phyloP scores from a whole-genome alignment of 2,113 vertebrate genomes.

The Sinocyclocheilus grahami region DNA sequence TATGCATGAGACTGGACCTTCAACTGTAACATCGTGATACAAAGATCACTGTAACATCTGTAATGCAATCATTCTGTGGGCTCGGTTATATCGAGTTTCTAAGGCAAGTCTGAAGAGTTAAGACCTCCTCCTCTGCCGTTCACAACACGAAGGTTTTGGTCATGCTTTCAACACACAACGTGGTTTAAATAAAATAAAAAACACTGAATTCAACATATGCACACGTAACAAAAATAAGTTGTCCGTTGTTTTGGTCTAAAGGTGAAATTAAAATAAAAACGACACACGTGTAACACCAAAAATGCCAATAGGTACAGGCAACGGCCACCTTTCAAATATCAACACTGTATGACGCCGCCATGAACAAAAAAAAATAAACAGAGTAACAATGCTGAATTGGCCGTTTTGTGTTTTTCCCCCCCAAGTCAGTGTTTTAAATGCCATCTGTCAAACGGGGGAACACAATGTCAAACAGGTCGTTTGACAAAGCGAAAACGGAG shows the following conservation, averaged over 20 bases:
- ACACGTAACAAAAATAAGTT: constrained; percentile 74
- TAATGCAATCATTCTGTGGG: constrained; percentile 48
- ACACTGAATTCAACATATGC: constrained; percentile 71
- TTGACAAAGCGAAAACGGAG: constrained; percentile 53
- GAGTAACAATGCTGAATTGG: constrained; percentile 72
- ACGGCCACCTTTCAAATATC: constrained; percentile 76
- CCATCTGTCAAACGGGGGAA: constrained; percentile 71
- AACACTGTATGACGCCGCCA: constrained; percentile 79
- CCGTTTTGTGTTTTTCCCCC: constrained; percentile 51
- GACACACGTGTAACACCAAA: constrained; percentile 78
- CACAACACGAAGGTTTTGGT: constrained; percentile 79
- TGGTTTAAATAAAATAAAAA: constrained; percentile 28
- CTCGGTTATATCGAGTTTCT: constrained; percentile 70
- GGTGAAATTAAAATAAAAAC: constrained; percentile 54
- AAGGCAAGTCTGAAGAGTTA: constrained; percentile 79
- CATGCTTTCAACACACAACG: constrained; percentile 79
- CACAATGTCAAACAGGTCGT: constrained; percentile 76
- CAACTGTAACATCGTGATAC: constrained; percentile 59
- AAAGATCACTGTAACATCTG: constrained; percentile 15
- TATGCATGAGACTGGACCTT: constrained; percentile 67
- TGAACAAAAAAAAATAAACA: constrained; percentile 62
- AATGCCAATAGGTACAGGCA: constrained; percentile 78
- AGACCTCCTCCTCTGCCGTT: constrained; percentile 73
- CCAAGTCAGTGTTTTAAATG: constrained; percentile 62
- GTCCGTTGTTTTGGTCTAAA: constrained; percentile 77